Evolutionary conservation across 2,797 vertebrate species (phyloP).

Genomic region (Buceros bicornis): DNA sequence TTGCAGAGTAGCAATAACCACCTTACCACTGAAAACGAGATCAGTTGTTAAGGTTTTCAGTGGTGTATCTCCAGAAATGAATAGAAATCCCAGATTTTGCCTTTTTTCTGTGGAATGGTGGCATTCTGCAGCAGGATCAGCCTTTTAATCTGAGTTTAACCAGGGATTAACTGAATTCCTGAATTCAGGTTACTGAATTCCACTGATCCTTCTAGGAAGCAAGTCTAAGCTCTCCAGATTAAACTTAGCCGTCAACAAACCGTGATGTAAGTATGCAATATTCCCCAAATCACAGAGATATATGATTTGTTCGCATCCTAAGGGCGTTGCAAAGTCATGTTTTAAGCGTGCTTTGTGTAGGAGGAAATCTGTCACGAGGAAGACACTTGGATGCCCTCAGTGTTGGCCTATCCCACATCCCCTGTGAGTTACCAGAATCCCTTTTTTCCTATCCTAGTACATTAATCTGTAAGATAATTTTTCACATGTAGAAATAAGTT

Average conservation of each 20-base stretch:
- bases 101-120: neutral
- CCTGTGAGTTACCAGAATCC: neutral
- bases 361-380: neutral
- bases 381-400: neutral
- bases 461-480: slow-evolving; percentile 20
- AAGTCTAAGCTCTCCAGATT: neutral
- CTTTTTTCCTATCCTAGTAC: neutral
- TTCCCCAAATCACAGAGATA: neutral
- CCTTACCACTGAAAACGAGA: slow-evolving; percentile 39
- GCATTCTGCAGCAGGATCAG: neutral
- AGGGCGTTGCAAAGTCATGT: neutral
- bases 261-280: neutral
- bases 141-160: neutral
- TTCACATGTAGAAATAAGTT: neutral
- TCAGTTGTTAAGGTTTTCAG: neutral
- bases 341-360: neutral
- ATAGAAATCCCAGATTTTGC: neutral
- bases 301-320: neutral
- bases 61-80: slow-evolving; percentile 50
- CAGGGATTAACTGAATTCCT: neutral
- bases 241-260: neutral
- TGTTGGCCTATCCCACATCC: neutral
- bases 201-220: neutral
- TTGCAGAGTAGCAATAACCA: slow-evolving; percentile 64
- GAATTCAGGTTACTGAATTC: neutral